A percentile compares a stretch with the other conserved stretches of the same genome.
Evolutionary conservation across 2,113 vertebrate species (phyloP).

Genomic region (Bos javanicus): DNA sequence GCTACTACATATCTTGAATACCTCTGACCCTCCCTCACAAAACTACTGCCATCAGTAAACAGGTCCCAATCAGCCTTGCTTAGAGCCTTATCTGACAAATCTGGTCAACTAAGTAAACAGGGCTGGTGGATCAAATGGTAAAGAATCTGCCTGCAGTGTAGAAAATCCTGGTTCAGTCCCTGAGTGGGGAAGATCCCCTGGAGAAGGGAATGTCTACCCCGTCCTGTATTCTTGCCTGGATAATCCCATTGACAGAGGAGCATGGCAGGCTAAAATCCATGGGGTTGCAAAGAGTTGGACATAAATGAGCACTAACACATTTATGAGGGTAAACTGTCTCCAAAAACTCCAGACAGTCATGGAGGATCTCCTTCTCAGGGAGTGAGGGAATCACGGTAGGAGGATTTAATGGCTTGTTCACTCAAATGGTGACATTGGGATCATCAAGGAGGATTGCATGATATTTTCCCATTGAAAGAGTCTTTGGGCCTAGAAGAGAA

Average conservation of each 20-base stretch:
- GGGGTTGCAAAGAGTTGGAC: not conserved
- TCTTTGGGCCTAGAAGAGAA: not conserved
- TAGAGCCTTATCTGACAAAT: not conserved
- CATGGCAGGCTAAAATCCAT: fast-evolving
- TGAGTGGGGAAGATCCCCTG: not conserved
- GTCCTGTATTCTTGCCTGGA: not conserved
- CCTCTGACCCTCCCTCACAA: not conserved
- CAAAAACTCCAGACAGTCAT: not conserved
- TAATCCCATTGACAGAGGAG: not conserved
- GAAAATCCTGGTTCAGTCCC: not conserved
- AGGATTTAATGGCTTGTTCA: not conserved
- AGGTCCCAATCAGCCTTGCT: not conserved
- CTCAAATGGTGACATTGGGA: not conserved
- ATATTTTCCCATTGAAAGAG: not conserved
- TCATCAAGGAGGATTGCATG: not conserved
- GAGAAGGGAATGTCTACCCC: not conserved
- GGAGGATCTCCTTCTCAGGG: not conserved
- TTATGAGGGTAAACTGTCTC: not conserved
- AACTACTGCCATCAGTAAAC: not conserved
- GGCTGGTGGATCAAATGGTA: no score
- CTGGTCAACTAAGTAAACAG: not conserved
- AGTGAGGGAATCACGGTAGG: not conserved
- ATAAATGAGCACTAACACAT: no score
- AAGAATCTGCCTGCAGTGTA: no score
- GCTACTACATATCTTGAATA: not conserved